These are phyloP conservation scores for Pocillopora damicornis DNA, from an alignment of 64 coral and sea anemone species.

Conservation along the genomic window DNA sequence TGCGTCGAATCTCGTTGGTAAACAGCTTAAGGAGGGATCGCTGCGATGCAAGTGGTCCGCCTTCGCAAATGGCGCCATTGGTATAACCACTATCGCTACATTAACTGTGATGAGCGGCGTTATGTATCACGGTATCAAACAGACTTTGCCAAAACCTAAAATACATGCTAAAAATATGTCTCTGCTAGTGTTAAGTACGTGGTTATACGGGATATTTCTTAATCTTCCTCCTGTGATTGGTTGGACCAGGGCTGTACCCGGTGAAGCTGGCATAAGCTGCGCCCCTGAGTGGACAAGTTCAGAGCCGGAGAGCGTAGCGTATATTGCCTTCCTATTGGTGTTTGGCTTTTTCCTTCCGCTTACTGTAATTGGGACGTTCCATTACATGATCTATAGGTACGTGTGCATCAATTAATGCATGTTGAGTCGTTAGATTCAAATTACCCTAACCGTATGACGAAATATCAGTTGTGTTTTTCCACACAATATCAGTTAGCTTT, in stretches of 20 bases:
- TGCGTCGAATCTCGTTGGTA: not conserved
- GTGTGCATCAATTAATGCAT: not conserved
- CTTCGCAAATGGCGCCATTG: conserved; percentile 25
- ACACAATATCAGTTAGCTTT: too few species aligned
- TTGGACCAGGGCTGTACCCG: conserved; percentile 41
- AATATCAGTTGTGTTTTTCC: too few species aligned
- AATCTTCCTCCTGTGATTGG: conserved; percentile 55
- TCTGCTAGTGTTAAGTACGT: conserved; percentile 20
- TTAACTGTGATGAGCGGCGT: conserved; percentile 22
- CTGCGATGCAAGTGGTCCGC: conserved; percentile 39
- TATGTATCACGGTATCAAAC: conserved; percentile 34
- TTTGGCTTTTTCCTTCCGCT: conserved; percentile 57
- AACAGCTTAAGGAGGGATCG: not conserved
- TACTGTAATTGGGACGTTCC: conserved; percentile 18
- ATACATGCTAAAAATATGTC: conserved; percentile 7
- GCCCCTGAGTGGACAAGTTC: conserved; percentile 49
- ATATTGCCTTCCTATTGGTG: conserved; percentile 38
- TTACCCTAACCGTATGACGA: too few species aligned
- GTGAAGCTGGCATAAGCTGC: conserved; percentile 42
- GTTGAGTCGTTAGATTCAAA: too few species aligned
- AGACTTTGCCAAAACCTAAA: not conserved
- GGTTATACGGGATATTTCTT: conserved; percentile 31
- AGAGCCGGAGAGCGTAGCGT: conserved; percentile 3
- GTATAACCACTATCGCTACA: not conserved
- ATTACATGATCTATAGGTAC: conserved; percentile 49